Evolutionary conservation across 2,797 vertebrate genomes (phyloP), one percentile per base, ranked within the genome.

Genomic region (Silurus aristotelis): DNA sequence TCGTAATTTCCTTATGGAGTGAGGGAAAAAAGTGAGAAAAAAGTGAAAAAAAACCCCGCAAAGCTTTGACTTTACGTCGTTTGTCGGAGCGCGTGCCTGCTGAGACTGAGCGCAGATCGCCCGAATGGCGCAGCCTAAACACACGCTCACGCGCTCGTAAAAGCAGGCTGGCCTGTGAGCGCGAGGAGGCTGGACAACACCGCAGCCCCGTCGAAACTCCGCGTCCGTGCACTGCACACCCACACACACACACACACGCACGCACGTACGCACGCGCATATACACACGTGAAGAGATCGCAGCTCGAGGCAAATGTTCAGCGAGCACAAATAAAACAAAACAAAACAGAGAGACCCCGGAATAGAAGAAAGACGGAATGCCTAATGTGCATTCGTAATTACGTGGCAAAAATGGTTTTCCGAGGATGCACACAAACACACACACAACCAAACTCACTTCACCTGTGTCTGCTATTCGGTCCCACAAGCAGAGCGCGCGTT

Each of bases 361-460:
- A 94, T 94, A 94, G 93, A 91, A 92, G 91, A 93, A 89, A 91
- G 89, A 52, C 2, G 48, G 48, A 52, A 52, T 52, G 89, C 91
- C 93, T 95, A 95, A 95, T 94, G 92, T 93, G 94, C 94, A 94
- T 90, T 93, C 94, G 91, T 95, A 96, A 96, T 97, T 97, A 97
- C 95, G 95, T 95, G 96, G 96, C 96, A 95, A 91, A 91, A 93
- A 95, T 90, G 95, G 92, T 90, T 93, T 90, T 91, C 95, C 95
- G 96, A 96, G 94, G 95, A 94, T 96, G 93, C 90, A 92, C 95
- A 96, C 94, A 92, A 89, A 52, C 48, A 52, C 48, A 52, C 48
- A 52, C 48, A 52, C 48, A 52, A 8, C 6, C 48, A 52, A 7
- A 52, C 48, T 10, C 48, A 52, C 48, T 38, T 38, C 91, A 86